Evolutionary conservation across 2,113 vertebrate species (phyloP), one percentile per base, ranked within the genome.

Genomic region (Triplophysa siluroides): DNA sequence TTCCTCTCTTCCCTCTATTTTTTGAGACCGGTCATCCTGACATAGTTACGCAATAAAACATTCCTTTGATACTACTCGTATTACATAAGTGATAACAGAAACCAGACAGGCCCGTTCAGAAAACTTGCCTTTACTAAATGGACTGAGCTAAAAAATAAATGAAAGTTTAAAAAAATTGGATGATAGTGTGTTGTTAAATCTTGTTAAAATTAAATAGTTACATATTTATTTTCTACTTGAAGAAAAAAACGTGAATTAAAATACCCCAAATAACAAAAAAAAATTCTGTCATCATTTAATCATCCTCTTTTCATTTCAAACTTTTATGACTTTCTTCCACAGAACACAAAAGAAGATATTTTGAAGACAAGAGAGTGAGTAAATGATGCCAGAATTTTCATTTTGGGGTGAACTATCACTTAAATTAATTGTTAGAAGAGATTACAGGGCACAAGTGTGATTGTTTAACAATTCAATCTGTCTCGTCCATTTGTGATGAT

Each of bases 101-200:
- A 76, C 13, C 68, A 79, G 72, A 66, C 16, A 14, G 52, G 21
- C 0, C 68, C 14, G 43, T 24, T 8, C 8, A 33, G 24, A 45
- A 73, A 64, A 76, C 65, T 56, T 38, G 45, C 50, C 33, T 2
- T 60, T 61, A 61, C 54, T 58, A 58, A 58, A 58, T 61, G n/a
- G 29, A 83, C 82, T 21, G 76, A 84, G 80, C 84, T 85, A 43
- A 18, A 73, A 58, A 26, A 50, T 14, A 43, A 43, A 72, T 1
- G 18, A 1, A 58, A 38, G 12, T 43, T 43, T 43, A 72, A 10
- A 68, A 41, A 68, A 72, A 38, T 66, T 8, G 7, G 21, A 77
- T 63, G 8, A 62, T 10, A 54, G 26, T 61, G 33, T 50, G 33
- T 43, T 14, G n/a, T 19, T 47, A 56, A 29, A 70, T 50, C 9